These are phyloP conservation scores for Masticophis lateralis DNA, from an alignment of 2,797 vertebrate species.

Conservation along the genomic window DNA sequence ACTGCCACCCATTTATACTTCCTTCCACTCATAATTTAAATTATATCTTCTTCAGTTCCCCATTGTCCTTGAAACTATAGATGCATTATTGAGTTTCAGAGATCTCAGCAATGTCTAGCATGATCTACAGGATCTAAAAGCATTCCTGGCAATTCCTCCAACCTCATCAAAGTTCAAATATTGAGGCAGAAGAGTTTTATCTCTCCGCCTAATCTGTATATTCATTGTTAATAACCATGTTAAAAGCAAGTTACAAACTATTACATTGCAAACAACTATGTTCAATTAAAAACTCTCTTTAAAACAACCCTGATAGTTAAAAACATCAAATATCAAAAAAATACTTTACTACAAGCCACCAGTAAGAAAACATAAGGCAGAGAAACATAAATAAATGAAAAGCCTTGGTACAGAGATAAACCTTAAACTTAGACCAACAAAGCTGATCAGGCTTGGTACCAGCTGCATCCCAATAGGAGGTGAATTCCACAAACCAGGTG, in stretches of 20 bases:
- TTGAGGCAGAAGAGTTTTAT: not conserved
- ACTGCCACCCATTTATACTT: not conserved
- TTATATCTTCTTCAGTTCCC: not conserved
- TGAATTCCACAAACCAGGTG: not conserved
- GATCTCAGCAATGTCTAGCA: not conserved
- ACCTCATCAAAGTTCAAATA: not conserved
- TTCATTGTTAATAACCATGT: not conserved
- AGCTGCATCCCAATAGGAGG: not conserved
- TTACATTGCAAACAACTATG: not conserved
- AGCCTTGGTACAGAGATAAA: not conserved
- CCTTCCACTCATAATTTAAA: not conserved
- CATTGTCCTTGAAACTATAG: not conserved
- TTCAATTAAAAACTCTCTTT: not conserved
- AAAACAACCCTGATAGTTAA: not conserved
- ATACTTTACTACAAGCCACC: not conserved
- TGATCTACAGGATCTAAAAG: not conserved
- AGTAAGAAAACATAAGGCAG: not conserved
- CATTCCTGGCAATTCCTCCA: not conserved
- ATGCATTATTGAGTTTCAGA: not conserved
- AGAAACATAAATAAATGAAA: not conserved
- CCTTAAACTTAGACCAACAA: not conserved
- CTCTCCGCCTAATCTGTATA: not conserved
- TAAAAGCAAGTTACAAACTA: not conserved
- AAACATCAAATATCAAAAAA: not conserved
- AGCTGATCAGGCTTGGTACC: not conserved